Evolutionary conservation across 2,888 invertebrate genomes (phyloP).

Genomic region (Leucania comma): DNA sequence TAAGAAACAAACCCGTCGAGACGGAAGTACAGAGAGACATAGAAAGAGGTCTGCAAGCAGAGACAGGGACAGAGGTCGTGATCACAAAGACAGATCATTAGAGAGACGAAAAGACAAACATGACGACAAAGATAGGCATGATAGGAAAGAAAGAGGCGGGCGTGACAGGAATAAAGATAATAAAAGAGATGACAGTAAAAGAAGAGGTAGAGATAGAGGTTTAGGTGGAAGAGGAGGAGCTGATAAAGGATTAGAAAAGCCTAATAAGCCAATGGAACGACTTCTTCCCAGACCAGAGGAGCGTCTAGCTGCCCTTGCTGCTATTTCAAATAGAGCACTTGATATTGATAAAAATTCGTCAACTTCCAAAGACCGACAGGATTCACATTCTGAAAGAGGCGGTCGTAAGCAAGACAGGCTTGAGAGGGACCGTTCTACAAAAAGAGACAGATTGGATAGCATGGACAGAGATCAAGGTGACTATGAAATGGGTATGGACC

Average conservation of each 20-base stretch:
- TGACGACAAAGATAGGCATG: conserved; percentile 91
- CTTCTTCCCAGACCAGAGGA: conserved; percentile 92
- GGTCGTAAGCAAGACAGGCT: conserved; percentile 86
- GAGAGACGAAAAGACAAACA: conserved; percentile 89
- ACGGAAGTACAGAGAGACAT: conserved; percentile 84
- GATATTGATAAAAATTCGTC: conserved; percentile 87
- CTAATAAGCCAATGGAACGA: conserved; percentile 91
- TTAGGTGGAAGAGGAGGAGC: conserved; percentile 84
- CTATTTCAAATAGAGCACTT: conserved; percentile 86
- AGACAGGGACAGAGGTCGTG: conserved; percentile 90
- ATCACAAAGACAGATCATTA: conserved; percentile 86
- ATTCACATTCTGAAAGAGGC: conserved; percentile 86
- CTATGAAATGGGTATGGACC: conserved; percentile 85
- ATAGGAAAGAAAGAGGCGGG: conserved; percentile 93
- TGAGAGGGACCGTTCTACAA: conserved; percentile 89
- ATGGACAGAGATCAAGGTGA: conserved; percentile 87
- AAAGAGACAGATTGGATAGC: conserved; percentile 86
- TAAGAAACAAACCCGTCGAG: conserved; percentile 84
- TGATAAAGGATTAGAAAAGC: conserved; percentile 91
- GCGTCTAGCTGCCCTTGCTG: conserved; percentile 91
- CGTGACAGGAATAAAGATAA: conserved; percentile 91
- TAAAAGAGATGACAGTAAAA: conserved; percentile 89
- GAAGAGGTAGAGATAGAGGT: conserved; percentile 88
- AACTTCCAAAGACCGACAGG: conserved; percentile 87
- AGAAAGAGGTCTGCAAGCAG: conserved; percentile 84